Base-by-base conservation (phyloP, 2,888 invertebrate species). In the Caenorhabditis zanzibari region DNA sequence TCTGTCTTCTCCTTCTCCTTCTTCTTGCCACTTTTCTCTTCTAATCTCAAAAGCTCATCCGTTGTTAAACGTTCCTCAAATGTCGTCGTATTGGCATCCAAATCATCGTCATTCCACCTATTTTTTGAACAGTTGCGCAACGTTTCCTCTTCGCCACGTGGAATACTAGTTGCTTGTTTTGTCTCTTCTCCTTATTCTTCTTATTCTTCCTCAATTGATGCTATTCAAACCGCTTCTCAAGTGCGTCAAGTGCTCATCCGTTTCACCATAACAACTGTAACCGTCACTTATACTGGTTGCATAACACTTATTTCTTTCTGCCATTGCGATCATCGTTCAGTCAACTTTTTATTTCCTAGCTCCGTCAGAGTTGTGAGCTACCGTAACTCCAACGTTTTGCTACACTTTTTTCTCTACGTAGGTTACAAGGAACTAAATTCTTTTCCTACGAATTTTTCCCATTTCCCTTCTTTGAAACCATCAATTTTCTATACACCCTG, bases 181-280 rank as follows among this genome's bases (percentile, higher is more conserved):
- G 41, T 44, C 24, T 35, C 61, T 24, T 58, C 26, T 66, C 16
- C 19, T 52, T 52, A 19, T 66, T 52, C 32, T 61, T 61, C 6
- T 61, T 61, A 22, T 61, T 61, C 38, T 61, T 61, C 35, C 68
- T 68, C 68, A 52, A 64, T 61, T 74, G 64, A 64, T 74, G 56
- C 74, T 74, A 75, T 76, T 59, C 68, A 76, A 68, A 76, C 68
- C 49, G 76, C 76, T 76, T 76, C 76, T 76, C 76, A 76, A 76
- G 75, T 75, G 75, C 75, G 75, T 66, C 75, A 75, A 75, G 76
- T 76, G 76, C 76, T 76, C 76, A 52, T 68, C 56, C 38, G 68
- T 64, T 74, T 64, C 74, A 44, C 74, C 49, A 52, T 61, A 64
- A 75, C 41, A 32, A 68, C 76, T 76, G 66, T 76, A 68, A 76